Base-by-base conservation (phyloP, 2,113 vertebrate genomes). In the Mesoclemmys tuberculata region DNA sequence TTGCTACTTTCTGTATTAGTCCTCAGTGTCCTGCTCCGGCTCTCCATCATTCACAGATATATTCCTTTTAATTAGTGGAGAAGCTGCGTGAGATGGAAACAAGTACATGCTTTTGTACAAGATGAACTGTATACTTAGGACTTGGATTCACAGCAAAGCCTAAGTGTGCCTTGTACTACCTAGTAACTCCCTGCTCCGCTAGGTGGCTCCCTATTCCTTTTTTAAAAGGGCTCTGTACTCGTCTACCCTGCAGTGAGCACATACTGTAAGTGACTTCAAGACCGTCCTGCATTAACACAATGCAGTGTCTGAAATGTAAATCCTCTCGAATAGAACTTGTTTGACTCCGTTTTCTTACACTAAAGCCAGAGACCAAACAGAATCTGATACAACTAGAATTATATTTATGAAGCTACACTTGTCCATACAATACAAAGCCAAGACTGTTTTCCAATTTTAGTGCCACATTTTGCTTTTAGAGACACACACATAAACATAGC, bases 181-280 rank as follows among this genome's bases (percentile, higher is more conserved):
- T 83, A 35, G 1, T 38, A 80, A 96, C 91, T 71, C 21, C 46
- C 56, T 92, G 78, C 87, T 97, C 97, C 97, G 97, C 97, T 93
- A 98, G 97, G 94, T 97, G 97, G 97, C 97, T 96, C 97, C 88
- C 44, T 0, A 88, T 87, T 82, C 95, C 93, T 92, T 64, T 90
- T 58, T 64, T 88, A 95, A 93, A 93, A 78, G 48, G 75, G 27
- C 8, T 19, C 8, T 10, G 10, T 31, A 56, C 35, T 68, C 16
- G 18, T n/a, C 35, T 21, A 31, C 35, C 35, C 64, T n/a, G 8
- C 35, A 68, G 14, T 10, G 16, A n/a, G 8, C 35, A n/a, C 35
- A n/a, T 18, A 68, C 8, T 21, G 14, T 64, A 18, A 13, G 58
- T 68, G 29, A 31, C 27, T 31, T 61, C 56, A 61, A 31, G 12